These are phyloP conservation scores for Cataglyphis rosenhaueri DNA, from an alignment of 2,888 invertebrate species.

Conservation along the genomic window DNA sequence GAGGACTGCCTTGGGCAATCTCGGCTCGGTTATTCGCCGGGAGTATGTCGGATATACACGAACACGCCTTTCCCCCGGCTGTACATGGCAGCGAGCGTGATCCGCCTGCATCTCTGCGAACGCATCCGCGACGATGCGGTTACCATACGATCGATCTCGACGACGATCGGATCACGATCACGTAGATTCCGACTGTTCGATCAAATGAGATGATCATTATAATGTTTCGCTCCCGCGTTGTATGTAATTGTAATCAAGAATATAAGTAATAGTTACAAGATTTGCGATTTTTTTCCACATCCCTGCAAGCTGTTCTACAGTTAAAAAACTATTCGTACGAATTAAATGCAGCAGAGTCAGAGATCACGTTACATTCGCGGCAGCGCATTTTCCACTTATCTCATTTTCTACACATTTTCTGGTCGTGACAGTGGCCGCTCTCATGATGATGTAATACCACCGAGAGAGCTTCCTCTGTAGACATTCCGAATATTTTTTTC, in stretches of 20 bases:
- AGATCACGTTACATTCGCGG: constrained; percentile 15
- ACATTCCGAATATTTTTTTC: constrained; percentile 38
- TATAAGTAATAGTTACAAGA: constrained; percentile 9
- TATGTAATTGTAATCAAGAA: constrained; percentile 8
- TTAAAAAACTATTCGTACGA: constrained; percentile 29
- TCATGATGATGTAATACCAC: constrained; percentile 16
- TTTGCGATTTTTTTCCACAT: not conserved
- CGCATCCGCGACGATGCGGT: constrained; percentile 38
- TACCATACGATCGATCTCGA: constrained; percentile 30
- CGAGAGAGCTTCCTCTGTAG: constrained; percentile 19
- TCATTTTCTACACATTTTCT: constrained; percentile 42
- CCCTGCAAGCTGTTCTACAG: constrained; percentile 9
- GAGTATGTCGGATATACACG: constrained; percentile 38
- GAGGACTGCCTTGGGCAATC: constrained; percentile 52
- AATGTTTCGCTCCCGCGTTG: constrained; percentile 6
- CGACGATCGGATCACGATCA: not conserved
- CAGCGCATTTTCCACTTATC: constrained; percentile 46
- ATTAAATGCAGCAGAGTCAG: constrained; percentile 30
- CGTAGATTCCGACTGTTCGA: constrained; percentile 5
- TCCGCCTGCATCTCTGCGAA: constrained; percentile 23
- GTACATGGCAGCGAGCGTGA: constrained; percentile 11
- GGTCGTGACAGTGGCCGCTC: constrained; percentile 40
- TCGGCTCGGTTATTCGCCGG: constrained; percentile 35
- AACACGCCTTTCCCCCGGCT: constrained; percentile 35
- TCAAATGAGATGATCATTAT: not conserved